Percentiles rank a stretch among this genome's conserved stretches.
phyloP scores from a whole-genome alignment of 2,888 invertebrate genomes.

The Ichneumoninae sp. region DNA sequence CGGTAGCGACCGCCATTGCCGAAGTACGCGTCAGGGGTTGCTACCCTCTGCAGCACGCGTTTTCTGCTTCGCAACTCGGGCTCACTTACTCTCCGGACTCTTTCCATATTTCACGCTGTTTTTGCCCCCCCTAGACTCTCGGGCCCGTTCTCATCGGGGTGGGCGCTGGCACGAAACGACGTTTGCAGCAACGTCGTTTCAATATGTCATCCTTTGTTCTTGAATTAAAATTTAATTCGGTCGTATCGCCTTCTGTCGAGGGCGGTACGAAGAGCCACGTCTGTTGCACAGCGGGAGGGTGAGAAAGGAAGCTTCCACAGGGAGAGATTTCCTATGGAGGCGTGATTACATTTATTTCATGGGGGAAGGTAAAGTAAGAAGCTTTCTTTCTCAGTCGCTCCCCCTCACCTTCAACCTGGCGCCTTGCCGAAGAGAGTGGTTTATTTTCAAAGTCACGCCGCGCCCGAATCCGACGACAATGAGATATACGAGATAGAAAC shows the following conservation, averaged over 20 bases:
- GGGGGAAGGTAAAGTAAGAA: slow-evolving; percentile 46
- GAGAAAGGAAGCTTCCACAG: slow-evolving; percentile 18
- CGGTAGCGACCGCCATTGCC: slow-evolving; percentile 67
- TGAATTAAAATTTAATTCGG: slow-evolving; percentile 84
- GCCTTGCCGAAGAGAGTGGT: slow-evolving; percentile 70
- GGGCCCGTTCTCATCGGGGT: slow-evolving; percentile 29
- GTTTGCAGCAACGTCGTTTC: slow-evolving; percentile 78
- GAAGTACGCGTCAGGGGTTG: slow-evolving; percentile 62
- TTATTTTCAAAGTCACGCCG: slow-evolving; percentile 68
- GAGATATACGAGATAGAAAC: slow-evolving; percentile 44
- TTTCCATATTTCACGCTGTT: slow-evolving; percentile 54
- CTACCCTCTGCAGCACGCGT: slow-evolving; percentile 66
- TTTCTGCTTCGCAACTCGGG: slow-evolving; percentile 37
- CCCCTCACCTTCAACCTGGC: slow-evolving; percentile 66
- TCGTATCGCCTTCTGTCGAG: slow-evolving; percentile 67
- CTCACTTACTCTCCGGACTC: slow-evolving; percentile 55
- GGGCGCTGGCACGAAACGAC: slow-evolving; percentile 68
- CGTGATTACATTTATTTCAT: slow-evolving; percentile 80
- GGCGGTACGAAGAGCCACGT: slow-evolving; percentile 24
- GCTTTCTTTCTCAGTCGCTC: slow-evolving; percentile 37
- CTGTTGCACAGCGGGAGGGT: slow-evolving; percentile 18
- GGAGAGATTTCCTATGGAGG: slow-evolving; percentile 50
- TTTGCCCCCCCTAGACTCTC: slow-evolving; percentile 45
- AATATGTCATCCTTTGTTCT: slow-evolving; percentile 83
- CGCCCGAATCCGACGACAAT: slow-evolving; percentile 57